Conservation (phyloP, 2,888 invertebrate genomes). For the Ectemnius continuus region DNA sequence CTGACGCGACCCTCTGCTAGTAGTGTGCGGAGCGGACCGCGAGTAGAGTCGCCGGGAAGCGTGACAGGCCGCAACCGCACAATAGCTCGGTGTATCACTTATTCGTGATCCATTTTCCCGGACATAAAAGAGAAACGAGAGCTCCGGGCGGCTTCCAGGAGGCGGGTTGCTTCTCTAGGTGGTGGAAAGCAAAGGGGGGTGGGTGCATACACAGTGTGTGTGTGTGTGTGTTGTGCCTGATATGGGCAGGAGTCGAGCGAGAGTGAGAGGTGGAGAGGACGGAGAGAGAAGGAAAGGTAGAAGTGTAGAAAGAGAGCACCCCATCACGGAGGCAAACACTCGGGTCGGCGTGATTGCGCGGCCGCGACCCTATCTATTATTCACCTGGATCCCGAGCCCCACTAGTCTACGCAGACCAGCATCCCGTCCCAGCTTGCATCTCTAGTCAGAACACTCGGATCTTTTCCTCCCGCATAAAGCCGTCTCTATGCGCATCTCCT, state of each 20-base stretch:
- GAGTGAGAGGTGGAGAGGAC: slow-evolving; percentile 47
- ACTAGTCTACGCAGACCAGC: slow-evolving; percentile 29
- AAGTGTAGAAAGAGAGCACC: slow-evolving; percentile 37
- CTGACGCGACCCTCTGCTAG: too few relatives aligned
- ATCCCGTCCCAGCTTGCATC: slow-evolving; percentile 27
- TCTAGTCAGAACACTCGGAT: slow-evolving; percentile 15
- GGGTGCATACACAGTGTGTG: slow-evolving; percentile 14
- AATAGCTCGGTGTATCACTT: slow-evolving; percentile 73
- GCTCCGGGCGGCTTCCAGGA: slow-evolving; percentile 50
- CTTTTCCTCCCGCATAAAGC: slow-evolving; percentile 33
- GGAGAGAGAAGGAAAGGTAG: slow-evolving; percentile 31
- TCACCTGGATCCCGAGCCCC: slow-evolving; percentile 64
- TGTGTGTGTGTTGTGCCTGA: slow-evolving; percentile 3
- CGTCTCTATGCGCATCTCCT: slow-evolving; percentile 2
- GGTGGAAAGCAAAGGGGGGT: slow-evolving; percentile 45
- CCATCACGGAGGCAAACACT: slow-evolving; percentile 77
- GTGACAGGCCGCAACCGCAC: slow-evolving; percentile 49
- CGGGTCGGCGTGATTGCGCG: slow-evolving; percentile 75
- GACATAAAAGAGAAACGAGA: slow-evolving; percentile 65
- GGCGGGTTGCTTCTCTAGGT: slow-evolving; percentile 38
- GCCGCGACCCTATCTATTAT: slow-evolving; percentile 76
- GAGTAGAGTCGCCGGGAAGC: not conserved
- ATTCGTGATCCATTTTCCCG: slow-evolving; percentile 74
- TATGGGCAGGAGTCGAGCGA: slow-evolving; percentile 28
- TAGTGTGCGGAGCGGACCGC: too few relatives aligned